A percentile compares a stretch with the other conserved stretches of the same genome.
Evolutionary conservation across 1,140 invertebrate species (phyloP).

Genomic region (Sycophila sp.): DNA sequence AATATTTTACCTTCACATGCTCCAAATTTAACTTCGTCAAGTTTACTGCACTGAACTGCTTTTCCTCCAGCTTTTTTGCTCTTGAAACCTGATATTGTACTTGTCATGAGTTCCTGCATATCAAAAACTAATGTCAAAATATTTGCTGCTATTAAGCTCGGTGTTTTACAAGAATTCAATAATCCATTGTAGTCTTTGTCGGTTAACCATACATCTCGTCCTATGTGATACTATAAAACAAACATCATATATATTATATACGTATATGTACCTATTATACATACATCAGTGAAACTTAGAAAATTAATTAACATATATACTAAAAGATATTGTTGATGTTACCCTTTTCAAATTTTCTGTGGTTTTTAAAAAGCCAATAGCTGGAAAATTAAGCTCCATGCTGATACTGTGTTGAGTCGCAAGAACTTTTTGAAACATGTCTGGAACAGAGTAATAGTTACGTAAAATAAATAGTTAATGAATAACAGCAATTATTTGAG

Average conservation of each 20-base stretch:
- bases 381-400: background rate
- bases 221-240: background rate
- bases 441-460: background rate
- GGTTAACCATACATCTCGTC: background rate
- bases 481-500: background rate
- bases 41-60: background rate
- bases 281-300: background rate
- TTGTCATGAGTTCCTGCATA: background rate
- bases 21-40: background rate
- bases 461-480: background rate
- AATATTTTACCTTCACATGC: background rate
- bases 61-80: background rate
- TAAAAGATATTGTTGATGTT: background rate
- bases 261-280: no score
- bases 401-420: background rate
- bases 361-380: background rate
- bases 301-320: background rate
- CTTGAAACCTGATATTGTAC: background rate
- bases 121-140: background rate
- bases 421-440: background rate
- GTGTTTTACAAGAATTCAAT: background rate
- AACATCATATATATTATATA: background rate
- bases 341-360: background rate
- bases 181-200: background rate
- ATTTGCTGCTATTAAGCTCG: background rate